Conservation (phyloP, 2,113 vertebrate species). For the Pycnonotus jocosus region DNA sequence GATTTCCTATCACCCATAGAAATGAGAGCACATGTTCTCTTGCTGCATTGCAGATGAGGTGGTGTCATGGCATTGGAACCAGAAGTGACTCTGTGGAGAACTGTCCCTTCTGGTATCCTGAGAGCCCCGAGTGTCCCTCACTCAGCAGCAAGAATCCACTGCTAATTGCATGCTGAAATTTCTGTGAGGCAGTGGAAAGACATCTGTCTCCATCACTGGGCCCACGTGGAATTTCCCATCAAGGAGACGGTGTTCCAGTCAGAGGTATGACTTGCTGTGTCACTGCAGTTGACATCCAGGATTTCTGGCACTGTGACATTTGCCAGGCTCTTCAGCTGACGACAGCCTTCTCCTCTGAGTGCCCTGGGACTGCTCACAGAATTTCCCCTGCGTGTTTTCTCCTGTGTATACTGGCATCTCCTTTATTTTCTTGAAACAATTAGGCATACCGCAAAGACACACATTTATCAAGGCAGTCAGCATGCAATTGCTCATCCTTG, state of each 20-base stretch:
- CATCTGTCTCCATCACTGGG: not conserved
- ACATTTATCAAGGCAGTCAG: not conserved
- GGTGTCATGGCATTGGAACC: not conserved
- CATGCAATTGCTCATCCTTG: not conserved
- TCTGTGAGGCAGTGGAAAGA: not conserved
- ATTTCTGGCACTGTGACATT: not conserved
- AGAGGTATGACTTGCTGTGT: not conserved
- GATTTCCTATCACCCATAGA: not conserved
- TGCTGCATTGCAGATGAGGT: not conserved
- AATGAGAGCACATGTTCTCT: not conserved
- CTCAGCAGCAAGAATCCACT: not conserved
- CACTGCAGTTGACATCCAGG: not conserved
- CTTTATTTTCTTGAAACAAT: not conserved
- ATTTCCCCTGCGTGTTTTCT: not conserved
- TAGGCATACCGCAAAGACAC: not conserved
- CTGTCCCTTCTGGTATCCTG: not conserved
- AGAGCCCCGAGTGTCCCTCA: not conserved
- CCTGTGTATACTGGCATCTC: not conserved
- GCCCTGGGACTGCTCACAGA: not conserved
- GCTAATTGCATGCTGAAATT: not conserved
- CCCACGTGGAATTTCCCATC: not conserved
- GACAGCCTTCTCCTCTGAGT: not conserved
- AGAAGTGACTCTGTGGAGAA: not conserved
- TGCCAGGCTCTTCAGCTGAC: not conserved
- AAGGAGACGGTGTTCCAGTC: not conserved